Evolutionary conservation across 2,888 invertebrate genomes (phyloP).

Genomic region (Rotaria macrura): DNA sequence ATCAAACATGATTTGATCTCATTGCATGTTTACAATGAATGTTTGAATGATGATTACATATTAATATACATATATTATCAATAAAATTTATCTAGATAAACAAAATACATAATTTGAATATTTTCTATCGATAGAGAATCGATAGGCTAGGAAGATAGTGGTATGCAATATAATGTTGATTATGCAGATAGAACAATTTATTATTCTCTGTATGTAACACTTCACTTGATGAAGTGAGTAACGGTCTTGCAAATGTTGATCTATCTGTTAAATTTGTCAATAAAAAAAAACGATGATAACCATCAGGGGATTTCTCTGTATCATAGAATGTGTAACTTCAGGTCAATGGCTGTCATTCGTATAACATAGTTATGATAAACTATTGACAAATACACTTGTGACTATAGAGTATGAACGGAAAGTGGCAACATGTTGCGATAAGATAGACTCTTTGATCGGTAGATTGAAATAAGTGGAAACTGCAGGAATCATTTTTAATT

Average conservation of each 20-base stretch:
- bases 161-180: not conserved
- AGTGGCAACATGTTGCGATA: not conserved
- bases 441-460: not conserved
- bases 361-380: not conserved
- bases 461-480: not conserved
- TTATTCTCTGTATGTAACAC: not conserved
- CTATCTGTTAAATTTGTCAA: not conserved
- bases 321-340: not conserved
- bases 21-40: conserved; percentile 6
- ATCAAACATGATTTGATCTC: not conserved
- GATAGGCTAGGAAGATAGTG: not conserved
- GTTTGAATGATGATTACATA: not conserved
- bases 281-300: not conserved
- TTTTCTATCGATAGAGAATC: not conserved
- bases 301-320: not conserved
- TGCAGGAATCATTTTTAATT: not conserved
- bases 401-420: not conserved
- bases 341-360: not conserved
- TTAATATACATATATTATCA: no score
- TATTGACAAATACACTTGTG: not conserved
- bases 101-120: not conserved
- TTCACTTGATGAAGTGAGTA: not conserved
- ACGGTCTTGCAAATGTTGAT: not conserved
- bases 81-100: not conserved
- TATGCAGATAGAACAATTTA: not conserved